Conservation (phyloP, 2,113 vertebrate genomes). For the Ranitomeya variabilis region DNA sequence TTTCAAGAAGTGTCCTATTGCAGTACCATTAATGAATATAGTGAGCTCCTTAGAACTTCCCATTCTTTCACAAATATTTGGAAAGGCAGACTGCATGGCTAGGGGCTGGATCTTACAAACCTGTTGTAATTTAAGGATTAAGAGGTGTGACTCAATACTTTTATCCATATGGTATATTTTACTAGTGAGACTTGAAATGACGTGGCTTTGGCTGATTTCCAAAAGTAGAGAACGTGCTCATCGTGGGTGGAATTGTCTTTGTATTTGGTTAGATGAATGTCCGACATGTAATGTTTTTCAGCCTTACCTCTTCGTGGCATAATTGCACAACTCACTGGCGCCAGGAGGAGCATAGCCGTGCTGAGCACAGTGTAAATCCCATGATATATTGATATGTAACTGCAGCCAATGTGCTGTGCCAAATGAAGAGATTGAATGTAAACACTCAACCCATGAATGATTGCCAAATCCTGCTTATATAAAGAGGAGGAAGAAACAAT, state of each 20-base stretch:
- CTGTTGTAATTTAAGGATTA: too few relatives aligned
- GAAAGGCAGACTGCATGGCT: too few relatives aligned
- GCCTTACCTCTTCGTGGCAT: background rate
- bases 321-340: background rate
- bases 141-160: too few relatives aligned
- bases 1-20: too few relatives aligned
- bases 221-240: background rate
- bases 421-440: background rate
- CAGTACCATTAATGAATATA: too few relatives aligned
- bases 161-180: background rate
- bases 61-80: too few relatives aligned
- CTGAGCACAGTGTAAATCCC: background rate
- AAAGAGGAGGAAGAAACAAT: constrained; percentile 1
- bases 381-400: background rate
- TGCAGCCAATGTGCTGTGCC: background rate
- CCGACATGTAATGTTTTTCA: background rate
- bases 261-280: background rate
- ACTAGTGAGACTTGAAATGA: background rate
- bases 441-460: background rate
- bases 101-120: too few relatives aligned
- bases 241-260: background rate
- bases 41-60: too few relatives aligned
- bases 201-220: background rate
- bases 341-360: background rate
- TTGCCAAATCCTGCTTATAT: background rate